phyloP scores from a whole-genome alignment of 2,113 vertebrate species.

The Apteryx owenii region DNA sequence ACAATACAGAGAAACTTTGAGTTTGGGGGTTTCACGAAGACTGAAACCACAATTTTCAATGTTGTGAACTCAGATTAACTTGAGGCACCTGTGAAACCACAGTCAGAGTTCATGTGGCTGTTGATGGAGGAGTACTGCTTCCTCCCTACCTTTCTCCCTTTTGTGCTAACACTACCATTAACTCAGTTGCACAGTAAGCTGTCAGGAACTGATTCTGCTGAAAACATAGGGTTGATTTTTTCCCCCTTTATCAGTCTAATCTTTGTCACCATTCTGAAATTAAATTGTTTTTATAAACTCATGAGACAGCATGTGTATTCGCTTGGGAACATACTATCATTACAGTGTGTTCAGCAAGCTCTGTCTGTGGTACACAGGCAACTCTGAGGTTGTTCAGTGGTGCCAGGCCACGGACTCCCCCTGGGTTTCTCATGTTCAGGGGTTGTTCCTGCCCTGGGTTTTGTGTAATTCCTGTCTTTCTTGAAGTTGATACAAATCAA shows the following conservation, averaged over 20 bases:
- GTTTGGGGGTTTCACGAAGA: neutral
- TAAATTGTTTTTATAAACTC: neutral
- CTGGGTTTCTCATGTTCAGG: neutral
- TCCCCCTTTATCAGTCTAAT: neutral
- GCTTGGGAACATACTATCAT: neutral
- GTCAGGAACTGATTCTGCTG: neutral
- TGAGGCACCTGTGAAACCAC: too few relatives aligned
- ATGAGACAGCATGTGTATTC: neutral
- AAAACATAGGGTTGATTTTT: neutral
- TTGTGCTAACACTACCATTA: neutral
- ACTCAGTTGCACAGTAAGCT: neutral
- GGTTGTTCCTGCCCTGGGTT: neutral
- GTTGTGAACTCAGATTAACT: neutral
- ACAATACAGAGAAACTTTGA: neutral
- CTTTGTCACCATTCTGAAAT: neutral
- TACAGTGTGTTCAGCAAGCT: neutral
- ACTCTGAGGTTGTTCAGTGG: neutral
- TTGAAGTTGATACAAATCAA: neutral
- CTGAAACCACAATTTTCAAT: neutral
- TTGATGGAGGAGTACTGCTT: neutral
- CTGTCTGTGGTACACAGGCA: neutral
- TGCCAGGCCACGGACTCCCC: neutral
- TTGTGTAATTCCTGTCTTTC: neutral
- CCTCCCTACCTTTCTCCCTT: neutral
- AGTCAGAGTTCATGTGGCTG: neutral